Conservation (phyloP, 2,888 invertebrate genomes). For the Trachelus troglodyta region DNA sequence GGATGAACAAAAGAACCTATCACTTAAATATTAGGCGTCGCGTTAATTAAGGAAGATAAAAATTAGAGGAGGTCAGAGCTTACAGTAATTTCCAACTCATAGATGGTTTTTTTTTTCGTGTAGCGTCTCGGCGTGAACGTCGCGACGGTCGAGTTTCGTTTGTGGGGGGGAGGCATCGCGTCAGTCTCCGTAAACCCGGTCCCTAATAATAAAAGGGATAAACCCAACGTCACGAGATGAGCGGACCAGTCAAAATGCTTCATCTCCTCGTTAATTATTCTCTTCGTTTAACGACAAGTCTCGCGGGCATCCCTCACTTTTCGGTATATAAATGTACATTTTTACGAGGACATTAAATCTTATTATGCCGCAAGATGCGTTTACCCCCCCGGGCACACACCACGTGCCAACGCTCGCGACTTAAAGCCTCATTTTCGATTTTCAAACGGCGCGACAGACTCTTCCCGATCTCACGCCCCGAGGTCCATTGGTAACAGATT, state of each 20-base stretch:
- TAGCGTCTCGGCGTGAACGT: neutral
- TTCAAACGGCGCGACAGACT: no score
- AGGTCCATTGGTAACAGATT: no score
- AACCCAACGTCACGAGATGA: neutral
- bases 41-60: neutral
- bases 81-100: neutral
- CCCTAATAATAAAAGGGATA: neutral
- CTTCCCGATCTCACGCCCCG: no score
- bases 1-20: neutral
- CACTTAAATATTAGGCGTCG: neutral
- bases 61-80: neutral
- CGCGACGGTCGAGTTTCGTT: neutral
- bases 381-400: neutral
- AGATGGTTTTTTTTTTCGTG: neutral
- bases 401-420: no score
- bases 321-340: constrained; percentile 44
- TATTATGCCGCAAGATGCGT: constrained; percentile 42
- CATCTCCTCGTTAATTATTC: constrained; percentile 36
- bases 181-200: neutral
- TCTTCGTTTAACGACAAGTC: constrained; percentile 26
- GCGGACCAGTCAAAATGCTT: constrained; percentile 7
- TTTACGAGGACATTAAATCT: constrained; percentile 54
- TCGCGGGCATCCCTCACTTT: constrained; percentile 19
- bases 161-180: neutral
- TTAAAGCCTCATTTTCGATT: no score